phyloP scores from a whole-genome alignment of 2,888 invertebrate species.

The Carterocephalus palaemon region DNA sequence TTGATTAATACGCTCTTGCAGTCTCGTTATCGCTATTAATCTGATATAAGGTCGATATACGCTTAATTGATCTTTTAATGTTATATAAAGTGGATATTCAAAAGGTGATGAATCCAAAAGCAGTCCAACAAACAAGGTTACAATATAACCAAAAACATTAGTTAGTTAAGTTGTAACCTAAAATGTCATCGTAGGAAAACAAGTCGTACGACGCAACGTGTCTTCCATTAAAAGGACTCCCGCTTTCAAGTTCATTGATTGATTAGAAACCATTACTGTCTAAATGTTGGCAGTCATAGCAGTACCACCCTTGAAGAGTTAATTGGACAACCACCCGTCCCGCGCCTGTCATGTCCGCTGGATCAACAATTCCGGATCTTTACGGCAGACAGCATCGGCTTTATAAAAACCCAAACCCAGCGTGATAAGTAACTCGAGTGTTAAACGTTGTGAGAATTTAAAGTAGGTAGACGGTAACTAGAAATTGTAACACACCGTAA shows the following conservation, averaged over 20 bases:
- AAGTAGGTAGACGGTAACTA: conserved; percentile 18
- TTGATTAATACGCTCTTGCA: conserved; percentile 20
- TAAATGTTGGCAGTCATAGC: conserved; percentile 7
- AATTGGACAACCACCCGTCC: conserved; percentile 13
- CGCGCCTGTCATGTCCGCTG: conserved; percentile 15
- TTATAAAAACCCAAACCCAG: conserved; percentile 16
- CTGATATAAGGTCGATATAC: background rate
- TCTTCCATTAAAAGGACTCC: background rate
- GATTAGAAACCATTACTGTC: conserved; percentile 18
- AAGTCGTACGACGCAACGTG: no score
- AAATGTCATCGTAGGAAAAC: no score
- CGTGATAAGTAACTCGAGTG: conserved; percentile 14
- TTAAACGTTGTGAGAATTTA: conserved; percentile 23
- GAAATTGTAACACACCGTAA: conserved; percentile 21
- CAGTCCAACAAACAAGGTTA: no score
- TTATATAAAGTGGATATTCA: no score
- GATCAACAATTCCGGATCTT: conserved; percentile 18
- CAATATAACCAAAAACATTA: no score
- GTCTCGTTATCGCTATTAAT: conserved; percentile 6
- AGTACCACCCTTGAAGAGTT: conserved; percentile 19
- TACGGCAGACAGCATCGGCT: conserved; percentile 7
- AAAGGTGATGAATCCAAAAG: no score
- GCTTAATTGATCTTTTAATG: no score
- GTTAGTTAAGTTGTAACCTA: no score
- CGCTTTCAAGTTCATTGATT: conserved; percentile 9